These are phyloP conservation scores for Orestias chungarensis DNA, from an alignment of 2,797 vertebrate genomes.

Conservation along the genomic window DNA sequence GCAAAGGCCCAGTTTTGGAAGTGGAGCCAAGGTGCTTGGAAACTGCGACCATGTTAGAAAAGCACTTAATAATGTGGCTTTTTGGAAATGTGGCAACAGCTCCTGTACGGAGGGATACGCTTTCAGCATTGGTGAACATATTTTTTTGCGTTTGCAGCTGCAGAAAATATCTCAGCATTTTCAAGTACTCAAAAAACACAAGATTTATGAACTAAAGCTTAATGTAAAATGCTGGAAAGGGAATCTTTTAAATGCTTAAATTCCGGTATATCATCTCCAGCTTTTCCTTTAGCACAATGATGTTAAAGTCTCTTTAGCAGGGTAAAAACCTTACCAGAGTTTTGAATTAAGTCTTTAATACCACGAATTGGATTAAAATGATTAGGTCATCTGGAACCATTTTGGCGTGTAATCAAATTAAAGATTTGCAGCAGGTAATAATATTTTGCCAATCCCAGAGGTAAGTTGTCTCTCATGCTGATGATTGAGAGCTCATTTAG, in stretches of 20 bases:
- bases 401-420: slow-evolving; percentile 76
- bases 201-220: slow-evolving; percentile 43
- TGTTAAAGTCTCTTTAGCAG: slow-evolving; percentile 38
- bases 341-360: slow-evolving; percentile 73
- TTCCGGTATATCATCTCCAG: slow-evolving; percentile 32
- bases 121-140: slow-evolving; percentile 73
- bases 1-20: slow-evolving; percentile 69
- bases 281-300: slow-evolving; percentile 30
- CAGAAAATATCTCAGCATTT: slow-evolving; percentile 30
- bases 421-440: slow-evolving; percentile 69
- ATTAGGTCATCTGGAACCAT: slow-evolving; percentile 66
- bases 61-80: slow-evolving; percentile 81
- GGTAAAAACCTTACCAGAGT: slow-evolving; percentile 48
- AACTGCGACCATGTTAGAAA: slow-evolving; percentile 82
- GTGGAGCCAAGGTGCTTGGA: slow-evolving; percentile 80
- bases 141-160: slow-evolving; percentile 65
- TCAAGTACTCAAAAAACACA: slow-evolving; percentile 31
- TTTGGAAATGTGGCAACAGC: slow-evolving; percentile 78
- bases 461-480: slow-evolving; percentile 70
- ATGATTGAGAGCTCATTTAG: slow-evolving; percentile 73
- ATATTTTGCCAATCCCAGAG: slow-evolving; percentile 73
- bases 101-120: slow-evolving; percentile 66
- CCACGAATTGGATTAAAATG: slow-evolving; percentile 66
- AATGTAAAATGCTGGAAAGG: slow-evolving; percentile 38
- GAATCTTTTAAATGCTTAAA: slow-evolving; percentile 26